phyloP scores from a whole-genome alignment of 2,888 invertebrate genomes.

The Schizaphis graminum region DNA sequence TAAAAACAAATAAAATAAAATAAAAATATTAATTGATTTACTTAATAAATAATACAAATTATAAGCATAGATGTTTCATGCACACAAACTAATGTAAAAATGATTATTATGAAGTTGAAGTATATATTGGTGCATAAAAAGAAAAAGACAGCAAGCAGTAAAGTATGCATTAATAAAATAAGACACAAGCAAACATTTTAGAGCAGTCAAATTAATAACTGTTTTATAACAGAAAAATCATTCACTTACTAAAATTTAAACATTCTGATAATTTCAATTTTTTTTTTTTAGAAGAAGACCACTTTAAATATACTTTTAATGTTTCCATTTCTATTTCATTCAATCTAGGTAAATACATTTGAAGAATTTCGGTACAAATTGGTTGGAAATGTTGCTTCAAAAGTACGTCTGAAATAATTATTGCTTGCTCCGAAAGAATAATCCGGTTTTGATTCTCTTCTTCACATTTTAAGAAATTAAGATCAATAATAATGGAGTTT shows the following conservation, averaged over 20 bases:
- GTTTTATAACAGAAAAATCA: not conserved
- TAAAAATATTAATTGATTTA: not conserved
- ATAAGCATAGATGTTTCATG: not conserved
- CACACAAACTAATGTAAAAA: not conserved
- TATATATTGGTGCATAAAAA: conserved; percentile 9
- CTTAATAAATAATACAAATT: not conserved
- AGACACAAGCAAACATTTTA: not conserved
- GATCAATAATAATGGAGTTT: conserved; percentile 43
- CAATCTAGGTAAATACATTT: conserved; percentile 35
- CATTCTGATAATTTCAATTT: conserved; percentile 38
- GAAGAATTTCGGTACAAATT: not conserved
- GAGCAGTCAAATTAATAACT: not conserved
- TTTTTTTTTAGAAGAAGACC: conserved; percentile 55
- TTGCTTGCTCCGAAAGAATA: conserved; percentile 15
- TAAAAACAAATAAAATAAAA: not conserved
- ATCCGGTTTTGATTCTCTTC: conserved; percentile 23
- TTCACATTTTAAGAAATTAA: conserved; percentile 51
- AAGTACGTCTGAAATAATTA: conserved; percentile 39
- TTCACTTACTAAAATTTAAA: conserved; percentile 54
- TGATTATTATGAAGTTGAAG: not conserved
- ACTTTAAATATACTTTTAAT: conserved; percentile 49
- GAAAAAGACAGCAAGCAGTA: not conserved
- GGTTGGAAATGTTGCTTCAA: conserved; percentile 42
- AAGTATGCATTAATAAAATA: conserved; percentile 13
- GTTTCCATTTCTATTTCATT: conserved; percentile 43